Base-by-base conservation (phyloP, 2,797 vertebrate genomes). In the Gephyroberyx darwinii region DNA sequence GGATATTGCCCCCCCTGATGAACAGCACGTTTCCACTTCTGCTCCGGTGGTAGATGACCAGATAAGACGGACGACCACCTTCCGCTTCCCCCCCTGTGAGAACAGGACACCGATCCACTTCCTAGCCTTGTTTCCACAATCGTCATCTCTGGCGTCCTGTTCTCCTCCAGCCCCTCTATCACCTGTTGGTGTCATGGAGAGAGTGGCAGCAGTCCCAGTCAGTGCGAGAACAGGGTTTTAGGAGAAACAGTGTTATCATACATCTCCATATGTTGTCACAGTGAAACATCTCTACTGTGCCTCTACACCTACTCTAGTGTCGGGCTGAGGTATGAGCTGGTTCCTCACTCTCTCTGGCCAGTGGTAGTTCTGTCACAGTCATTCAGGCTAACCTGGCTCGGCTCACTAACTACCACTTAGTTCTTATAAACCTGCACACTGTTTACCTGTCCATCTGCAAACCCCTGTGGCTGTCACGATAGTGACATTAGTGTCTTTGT, bases 1-100 rank as follows among this genome's bases (percentile, higher is more conserved):
- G 83, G 73, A 86, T 88, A 80, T 88, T 69, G 66, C 76, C 64
- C 33, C 33, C 72, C 79, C 58, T 60, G 48, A n/a, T 63, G 61
- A 74, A 43, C 74, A 62, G 68, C 66, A 41, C 74, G 81, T 76
- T 80, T 87, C 78, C 78, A 63, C 67, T 77, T 55, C 64, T 75
- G 64, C 82, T 77, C 82, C 82, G 71, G 59, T 71, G 78, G 20
- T 37, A 62, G 82, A 86, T 85, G 43, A 61, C 22, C 50, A 59
- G 78, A 88, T 86, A 72, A 78, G 75, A 68, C 51, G 51, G 45
- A 51, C 47, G 59, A 53, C 53, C 43, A 5, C 20, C 65, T 41
- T 63, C 56, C 71, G 45, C 56, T 57, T 65, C 39, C 22, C 45
- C 54, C 26, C 16, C 5, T 73, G 62, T 56, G n/a, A 12, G 35